A percentile compares a stretch with the other conserved stretches of the same genome.
phyloP scores from a whole-genome alignment of 2,113 vertebrate genomes.

The Boleophthalmus pectinirostris region DNA sequence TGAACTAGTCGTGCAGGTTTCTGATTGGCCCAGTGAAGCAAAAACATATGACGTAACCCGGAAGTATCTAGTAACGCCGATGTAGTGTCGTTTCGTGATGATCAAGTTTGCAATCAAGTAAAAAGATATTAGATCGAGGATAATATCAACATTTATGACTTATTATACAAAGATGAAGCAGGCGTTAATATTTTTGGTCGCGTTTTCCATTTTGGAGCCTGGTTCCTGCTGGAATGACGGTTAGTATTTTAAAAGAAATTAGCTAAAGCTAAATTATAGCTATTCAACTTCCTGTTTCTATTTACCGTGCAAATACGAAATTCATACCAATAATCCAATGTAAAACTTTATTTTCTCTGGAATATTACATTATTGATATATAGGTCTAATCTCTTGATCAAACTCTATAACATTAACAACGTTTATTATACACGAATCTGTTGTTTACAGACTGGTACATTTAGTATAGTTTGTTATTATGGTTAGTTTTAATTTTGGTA shows the following conservation, averaged over 20 bases:
- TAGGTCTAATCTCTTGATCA: neutral
- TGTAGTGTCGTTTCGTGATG: neutral
- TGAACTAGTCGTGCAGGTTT: neutral
- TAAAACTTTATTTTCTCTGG: too few species aligned
- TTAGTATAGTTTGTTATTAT: too few species aligned
- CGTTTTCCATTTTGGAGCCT: neutral
- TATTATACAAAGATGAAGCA: neutral
- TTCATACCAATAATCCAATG: neutral
- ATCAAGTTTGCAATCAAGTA: neutral
- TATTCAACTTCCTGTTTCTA: neutral
- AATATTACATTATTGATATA: neutral
- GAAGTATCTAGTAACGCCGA: neutral
- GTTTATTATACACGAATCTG: too few species aligned
- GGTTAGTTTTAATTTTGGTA: too few species aligned
- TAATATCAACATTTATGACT: neutral
- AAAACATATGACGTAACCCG: slow-evolving; percentile 7
- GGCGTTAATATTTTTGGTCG: neutral
- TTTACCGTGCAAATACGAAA: neutral
- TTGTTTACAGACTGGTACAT: too few species aligned
- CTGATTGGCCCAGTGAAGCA: neutral
- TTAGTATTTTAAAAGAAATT: neutral
- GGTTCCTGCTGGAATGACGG: slow-evolving; percentile 41
- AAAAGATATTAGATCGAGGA: neutral
- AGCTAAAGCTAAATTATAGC: neutral
- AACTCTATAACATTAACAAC: too few species aligned